phyloP scores from a whole-genome alignment of 2,797 vertebrate genomes.

The Limnodromus scolopaceus region DNA sequence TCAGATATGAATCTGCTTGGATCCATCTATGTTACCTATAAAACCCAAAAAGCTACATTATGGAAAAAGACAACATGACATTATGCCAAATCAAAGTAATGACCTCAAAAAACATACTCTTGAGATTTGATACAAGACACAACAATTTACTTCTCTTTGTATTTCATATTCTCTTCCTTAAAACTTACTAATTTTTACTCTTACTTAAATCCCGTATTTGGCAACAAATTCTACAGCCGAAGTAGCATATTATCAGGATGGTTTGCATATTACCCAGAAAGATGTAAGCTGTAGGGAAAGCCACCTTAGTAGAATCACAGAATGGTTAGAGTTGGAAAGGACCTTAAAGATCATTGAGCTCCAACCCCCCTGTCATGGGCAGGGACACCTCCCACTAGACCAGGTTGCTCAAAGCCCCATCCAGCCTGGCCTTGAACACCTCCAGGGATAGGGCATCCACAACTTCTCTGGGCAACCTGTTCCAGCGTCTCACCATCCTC shows the following conservation, averaged over 20 bases:
- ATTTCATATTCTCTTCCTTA: background rate
- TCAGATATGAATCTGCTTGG: background rate
- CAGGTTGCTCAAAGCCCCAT: too few species aligned
- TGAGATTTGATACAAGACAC: background rate
- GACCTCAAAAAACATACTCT: background rate
- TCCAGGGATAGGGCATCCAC: too few species aligned
- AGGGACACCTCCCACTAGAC: too few species aligned
- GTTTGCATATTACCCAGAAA: background rate
- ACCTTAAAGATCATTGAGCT: too few species aligned
- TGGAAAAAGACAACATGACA: background rate
- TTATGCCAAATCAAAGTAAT: background rate
- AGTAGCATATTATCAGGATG: background rate
- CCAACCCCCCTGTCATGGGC: too few species aligned
- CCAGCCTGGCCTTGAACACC: too few species aligned
- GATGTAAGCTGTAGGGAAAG: background rate
- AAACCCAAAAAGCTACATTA: background rate
- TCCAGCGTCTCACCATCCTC: too few species aligned
- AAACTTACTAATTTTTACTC: background rate
- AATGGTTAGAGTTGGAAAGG: too few species aligned
- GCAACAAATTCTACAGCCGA: background rate
- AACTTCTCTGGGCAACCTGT: too few species aligned
- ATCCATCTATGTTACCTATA: background rate
- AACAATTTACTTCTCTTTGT: background rate
- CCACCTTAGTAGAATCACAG: background rate
- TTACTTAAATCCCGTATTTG: background rate